Evolutionary conservation across 2,888 invertebrate species (phyloP).

Genomic region (Molorchus minor): DNA sequence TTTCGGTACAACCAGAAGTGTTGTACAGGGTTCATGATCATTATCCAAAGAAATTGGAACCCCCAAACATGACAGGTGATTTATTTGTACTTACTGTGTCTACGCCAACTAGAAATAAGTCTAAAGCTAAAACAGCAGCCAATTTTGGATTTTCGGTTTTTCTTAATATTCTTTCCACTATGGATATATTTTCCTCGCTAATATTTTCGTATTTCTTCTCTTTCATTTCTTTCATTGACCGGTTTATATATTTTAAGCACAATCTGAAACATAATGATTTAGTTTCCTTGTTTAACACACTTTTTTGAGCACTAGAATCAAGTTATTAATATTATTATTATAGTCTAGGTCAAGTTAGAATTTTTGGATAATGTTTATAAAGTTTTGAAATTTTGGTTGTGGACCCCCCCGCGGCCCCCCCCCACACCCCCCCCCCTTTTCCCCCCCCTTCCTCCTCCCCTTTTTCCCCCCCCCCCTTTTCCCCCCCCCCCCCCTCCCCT

Average conservation of each 20-base stretch:
- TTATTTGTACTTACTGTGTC: constrained; percentile 77
- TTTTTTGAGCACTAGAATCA: neutral
- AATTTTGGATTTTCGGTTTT: constrained; percentile 68
- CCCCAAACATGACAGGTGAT: too few species aligned
- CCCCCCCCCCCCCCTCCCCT: neutral
- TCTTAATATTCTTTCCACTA: constrained; percentile 67
- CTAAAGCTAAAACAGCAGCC: constrained; percentile 78
- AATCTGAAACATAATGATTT: constrained; percentile 59
- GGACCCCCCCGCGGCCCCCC: neutral
- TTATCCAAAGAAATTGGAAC: too few species aligned
- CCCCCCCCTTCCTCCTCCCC: neutral
- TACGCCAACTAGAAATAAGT: constrained; percentile 81
- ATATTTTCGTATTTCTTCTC: constrained; percentile 51
- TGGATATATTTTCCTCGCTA: constrained; percentile 65
- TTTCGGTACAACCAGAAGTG: too few species aligned
- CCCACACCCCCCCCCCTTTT: neutral
- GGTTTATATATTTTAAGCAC: constrained; percentile 68
- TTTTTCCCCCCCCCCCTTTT: neutral
- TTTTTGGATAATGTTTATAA: too few species aligned
- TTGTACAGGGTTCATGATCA: too few species aligned
- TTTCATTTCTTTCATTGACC: constrained; percentile 65
- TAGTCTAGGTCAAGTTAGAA: too few species aligned
- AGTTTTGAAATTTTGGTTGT: too few species aligned
- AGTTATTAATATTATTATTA: neutral
- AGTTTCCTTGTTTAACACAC: neutral